phyloP scores from a whole-genome alignment of 2,113 vertebrate genomes.

The Mola mola region DNA sequence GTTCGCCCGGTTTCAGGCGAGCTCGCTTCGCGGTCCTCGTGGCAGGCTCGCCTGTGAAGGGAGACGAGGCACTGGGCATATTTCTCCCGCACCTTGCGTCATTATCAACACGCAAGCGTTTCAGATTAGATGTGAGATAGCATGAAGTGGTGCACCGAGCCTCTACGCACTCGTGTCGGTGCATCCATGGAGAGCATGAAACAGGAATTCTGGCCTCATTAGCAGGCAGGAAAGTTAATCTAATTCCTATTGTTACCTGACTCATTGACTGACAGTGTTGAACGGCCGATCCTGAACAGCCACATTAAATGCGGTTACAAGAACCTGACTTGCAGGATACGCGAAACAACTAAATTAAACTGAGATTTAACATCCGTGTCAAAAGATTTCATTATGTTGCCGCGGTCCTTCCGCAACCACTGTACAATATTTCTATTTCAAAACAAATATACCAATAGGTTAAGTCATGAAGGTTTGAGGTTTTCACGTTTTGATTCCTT shows the following conservation, averaged over 20 bases:
- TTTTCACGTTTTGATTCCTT: no score
- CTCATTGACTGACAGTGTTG: constrained; percentile 27
- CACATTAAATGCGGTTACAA: not conserved
- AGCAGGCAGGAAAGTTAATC: constrained; percentile 23
- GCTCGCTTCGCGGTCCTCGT: constrained; percentile 13
- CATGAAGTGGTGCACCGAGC: not conserved
- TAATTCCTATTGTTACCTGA: constrained; percentile 21
- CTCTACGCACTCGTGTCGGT: not conserved
- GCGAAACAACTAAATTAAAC: constrained; percentile 8
- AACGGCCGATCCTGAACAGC: constrained; percentile 9
- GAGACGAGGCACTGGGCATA: constrained; percentile 37
- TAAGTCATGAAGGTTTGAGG: no score
- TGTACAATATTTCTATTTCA: no score
- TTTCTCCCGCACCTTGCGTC: constrained; percentile 19
- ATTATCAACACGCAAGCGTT: constrained; percentile 42
- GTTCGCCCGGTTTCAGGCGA: constrained; percentile 34
- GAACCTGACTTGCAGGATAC: not conserved
- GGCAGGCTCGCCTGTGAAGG: constrained; percentile 21
- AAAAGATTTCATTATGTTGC: no score
- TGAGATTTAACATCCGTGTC: no score
- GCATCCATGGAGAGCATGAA: not conserved
- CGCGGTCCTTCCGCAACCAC: no score
- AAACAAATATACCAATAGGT: no score
- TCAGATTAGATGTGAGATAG: constrained; percentile 49
- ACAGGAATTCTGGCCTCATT: constrained; percentile 32